phyloP scores from a whole-genome alignment of 2,113 vertebrate species.

The Myiopsitta monachus region DNA sequence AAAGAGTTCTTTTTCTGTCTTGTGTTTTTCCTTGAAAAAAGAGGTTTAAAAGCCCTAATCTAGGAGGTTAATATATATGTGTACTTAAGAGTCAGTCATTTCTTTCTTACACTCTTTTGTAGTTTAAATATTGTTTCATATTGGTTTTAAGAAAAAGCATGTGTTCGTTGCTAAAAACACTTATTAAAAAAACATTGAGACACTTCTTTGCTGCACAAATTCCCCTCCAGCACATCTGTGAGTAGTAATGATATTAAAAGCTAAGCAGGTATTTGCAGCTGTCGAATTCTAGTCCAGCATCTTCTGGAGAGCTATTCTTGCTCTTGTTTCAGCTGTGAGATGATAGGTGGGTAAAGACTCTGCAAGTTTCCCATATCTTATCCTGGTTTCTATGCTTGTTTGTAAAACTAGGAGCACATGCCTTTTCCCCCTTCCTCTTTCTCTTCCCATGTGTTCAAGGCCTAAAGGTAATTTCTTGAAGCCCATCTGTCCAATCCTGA shows the following conservation, averaged over 20 bases:
- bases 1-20: slow-evolving; percentile 34
- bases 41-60: slow-evolving; percentile 21
- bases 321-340: background rate
- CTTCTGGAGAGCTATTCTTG: background rate
- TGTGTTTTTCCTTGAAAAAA: slow-evolving; percentile 22
- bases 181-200: slow-evolving; percentile 58
- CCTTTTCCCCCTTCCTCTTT: background rate
- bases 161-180: slow-evolving; percentile 44
- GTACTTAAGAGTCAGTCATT: slow-evolving; percentile 12
- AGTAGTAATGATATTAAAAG: slow-evolving; percentile 28
- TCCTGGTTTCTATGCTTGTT: background rate
- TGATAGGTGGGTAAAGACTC: background rate
- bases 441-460: slow-evolving; percentile 49
- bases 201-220: background rate
- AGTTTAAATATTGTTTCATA: slow-evolving; percentile 42
- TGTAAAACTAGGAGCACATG: background rate
- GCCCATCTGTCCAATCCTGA: slow-evolving; percentile 73
- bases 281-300: background rate
- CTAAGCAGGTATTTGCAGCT: slow-evolving; percentile 53
- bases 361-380: background rate
- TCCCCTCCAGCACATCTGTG: slow-evolving; percentile 27
- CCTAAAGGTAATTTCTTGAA: slow-evolving; percentile 66
- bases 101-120: background rate
- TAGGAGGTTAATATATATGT: slow-evolving; percentile 23
- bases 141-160: slow-evolving; percentile 48